A percentile compares a stretch with the other conserved stretches of the same genome.
These are phyloP conservation scores for Odocoileus hemionus DNA, from an alignment of 2,113 vertebrate species.

Conservation along the genomic window DNA sequence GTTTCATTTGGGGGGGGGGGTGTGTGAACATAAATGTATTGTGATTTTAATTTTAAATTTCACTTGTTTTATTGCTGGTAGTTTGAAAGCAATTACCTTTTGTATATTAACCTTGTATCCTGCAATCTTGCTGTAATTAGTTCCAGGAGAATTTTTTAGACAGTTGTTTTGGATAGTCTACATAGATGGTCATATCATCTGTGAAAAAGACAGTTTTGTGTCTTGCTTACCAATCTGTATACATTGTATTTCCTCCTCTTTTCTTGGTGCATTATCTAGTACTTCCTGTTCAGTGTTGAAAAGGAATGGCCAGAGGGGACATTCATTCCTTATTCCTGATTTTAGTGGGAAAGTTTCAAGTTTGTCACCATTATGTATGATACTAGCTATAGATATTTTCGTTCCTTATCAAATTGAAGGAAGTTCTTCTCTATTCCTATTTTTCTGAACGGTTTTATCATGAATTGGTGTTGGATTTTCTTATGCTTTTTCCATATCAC, in stretches of 20 bases:
- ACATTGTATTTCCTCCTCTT: not conserved
- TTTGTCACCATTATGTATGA: not conserved
- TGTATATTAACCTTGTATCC: not conserved
- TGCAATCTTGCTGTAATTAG: not conserved
- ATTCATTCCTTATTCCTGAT: not conserved
- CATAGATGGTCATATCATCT: not conserved
- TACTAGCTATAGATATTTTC: not conserved
- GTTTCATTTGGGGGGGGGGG: not conserved
- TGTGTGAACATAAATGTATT: not conserved
- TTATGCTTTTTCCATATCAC: not conserved
- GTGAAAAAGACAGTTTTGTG: not conserved
- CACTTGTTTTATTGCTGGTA: not conserved
- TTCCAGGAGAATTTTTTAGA: not conserved
- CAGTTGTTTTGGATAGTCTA: not conserved
- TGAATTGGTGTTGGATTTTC: not conserved
- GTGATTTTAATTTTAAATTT: not conserved
- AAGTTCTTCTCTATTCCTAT: not conserved
- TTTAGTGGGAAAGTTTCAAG: not conserved
- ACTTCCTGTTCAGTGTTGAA: not conserved
- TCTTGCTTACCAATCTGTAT: not conserved
- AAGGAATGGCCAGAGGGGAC: not conserved
- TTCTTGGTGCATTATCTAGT: not conserved
- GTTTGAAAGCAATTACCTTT: not conserved
- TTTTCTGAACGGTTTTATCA: not conserved
- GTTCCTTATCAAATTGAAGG: not conserved